Evolutionary conservation across 2,113 vertebrate genomes (phyloP).

Genomic region (Petromus typicus): DNA sequence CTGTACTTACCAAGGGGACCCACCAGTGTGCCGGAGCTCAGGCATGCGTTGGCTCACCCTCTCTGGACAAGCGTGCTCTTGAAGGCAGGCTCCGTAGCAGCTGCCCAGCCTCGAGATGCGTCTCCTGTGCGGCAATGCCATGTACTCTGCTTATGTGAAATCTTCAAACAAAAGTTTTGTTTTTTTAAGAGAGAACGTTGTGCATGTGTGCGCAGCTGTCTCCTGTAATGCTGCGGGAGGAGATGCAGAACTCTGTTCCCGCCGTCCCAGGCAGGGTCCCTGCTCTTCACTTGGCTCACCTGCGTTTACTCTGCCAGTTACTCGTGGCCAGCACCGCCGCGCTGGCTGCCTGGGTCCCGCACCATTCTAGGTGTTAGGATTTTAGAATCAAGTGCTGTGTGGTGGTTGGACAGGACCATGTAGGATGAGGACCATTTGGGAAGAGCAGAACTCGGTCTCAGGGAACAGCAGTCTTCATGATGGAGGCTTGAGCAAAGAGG

Average conservation of each 20-base stretch:
- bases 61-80: not conserved
- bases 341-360: not conserved
- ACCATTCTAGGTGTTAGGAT: not conserved
- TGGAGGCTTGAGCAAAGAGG: not conserved
- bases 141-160: not conserved
- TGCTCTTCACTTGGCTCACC: not conserved
- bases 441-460: slow-evolving; percentile 21
- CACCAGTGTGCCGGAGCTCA: not conserved
- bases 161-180: slow-evolving; percentile 9
- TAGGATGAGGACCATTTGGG: not conserved
- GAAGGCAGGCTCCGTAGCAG: not conserved
- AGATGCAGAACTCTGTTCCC: not conserved
- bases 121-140: not conserved
- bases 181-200: not conserved
- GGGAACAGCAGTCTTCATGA: not conserved
- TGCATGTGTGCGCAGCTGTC: not conserved
- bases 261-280: not conserved
- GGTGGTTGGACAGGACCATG: too few species aligned
- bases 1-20: slow-evolving; percentile 49
- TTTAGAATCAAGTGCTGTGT: not conserved
- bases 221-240: not conserved
- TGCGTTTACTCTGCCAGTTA: not conserved
- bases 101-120: not conserved
- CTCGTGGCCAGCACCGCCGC: not conserved
- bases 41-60: not conserved